Evolutionary conservation across 2,113 vertebrate species (phyloP).

Genomic region (Copsychus sechellarum): DNA sequence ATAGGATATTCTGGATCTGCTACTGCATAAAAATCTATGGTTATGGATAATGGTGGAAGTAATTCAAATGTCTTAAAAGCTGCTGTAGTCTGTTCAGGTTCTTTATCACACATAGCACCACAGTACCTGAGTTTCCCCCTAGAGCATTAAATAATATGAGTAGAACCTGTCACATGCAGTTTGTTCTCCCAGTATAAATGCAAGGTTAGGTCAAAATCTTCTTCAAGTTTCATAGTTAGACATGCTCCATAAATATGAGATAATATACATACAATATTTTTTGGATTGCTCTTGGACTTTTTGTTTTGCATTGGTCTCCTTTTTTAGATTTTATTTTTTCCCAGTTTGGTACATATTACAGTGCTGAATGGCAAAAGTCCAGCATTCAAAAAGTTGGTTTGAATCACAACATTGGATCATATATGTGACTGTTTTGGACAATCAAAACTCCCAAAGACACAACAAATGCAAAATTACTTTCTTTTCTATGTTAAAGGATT

Average conservation of each 20-base stretch:
- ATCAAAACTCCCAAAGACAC: not conserved
- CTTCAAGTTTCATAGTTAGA: not conserved
- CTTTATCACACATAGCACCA: not conserved
- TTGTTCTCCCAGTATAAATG: not conserved
- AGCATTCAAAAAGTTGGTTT: not conserved
- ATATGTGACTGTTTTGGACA: not conserved
- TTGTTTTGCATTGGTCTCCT: not conserved
- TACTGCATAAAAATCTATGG: not conserved
- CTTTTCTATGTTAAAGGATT: not conserved
- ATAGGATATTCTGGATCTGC: not conserved
- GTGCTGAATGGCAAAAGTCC: not conserved
- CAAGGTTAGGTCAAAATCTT: conserved; percentile 38
- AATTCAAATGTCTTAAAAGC: not conserved
- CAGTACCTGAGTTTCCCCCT: not conserved
- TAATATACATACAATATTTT: not conserved
- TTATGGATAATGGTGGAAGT: not conserved
- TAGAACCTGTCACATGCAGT: conserved; percentile 45
- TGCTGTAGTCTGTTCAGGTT: not conserved
- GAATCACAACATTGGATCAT: not conserved
- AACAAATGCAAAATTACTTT: not conserved
- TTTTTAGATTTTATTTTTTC: not conserved
- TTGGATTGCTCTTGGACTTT: not conserved
- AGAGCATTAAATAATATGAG: not conserved
- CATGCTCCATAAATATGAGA: not conserved
- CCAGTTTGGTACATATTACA: not conserved